Conservation (phyloP, 2,888 invertebrate genomes). For the Heliconius ethilla region DNA sequence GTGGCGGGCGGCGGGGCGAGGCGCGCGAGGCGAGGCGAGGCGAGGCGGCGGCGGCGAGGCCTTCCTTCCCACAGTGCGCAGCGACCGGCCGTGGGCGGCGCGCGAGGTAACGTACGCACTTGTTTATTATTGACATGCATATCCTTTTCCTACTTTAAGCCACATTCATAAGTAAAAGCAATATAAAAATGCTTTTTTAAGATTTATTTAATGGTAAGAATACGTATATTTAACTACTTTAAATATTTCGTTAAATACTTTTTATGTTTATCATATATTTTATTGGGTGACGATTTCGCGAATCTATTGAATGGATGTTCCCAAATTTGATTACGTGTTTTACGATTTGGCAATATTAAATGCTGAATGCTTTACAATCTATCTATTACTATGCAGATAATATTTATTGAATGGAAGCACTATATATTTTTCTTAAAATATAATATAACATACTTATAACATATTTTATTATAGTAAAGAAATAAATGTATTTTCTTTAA, state of each 20-base stretch:
- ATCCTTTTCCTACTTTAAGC: not conserved
- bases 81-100: constrained; percentile 54
- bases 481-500: not conserved
- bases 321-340: not conserved
- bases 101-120: constrained; percentile 58
- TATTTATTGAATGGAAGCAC: too few species aligned
- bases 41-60: constrained; percentile 20
- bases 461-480: not conserved
- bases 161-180: not conserved
- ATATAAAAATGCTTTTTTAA: not conserved
- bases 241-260: not conserved
- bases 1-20: constrained; percentile 19
- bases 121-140: not conserved
- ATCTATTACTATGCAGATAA: not conserved
- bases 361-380: not conserved
- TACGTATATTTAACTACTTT: not conserved
- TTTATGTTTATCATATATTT: not conserved
- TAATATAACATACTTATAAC: not conserved
- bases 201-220: not conserved
- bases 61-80: constrained; percentile 59
- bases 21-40: constrained; percentile 19
- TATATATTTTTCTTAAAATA: not conserved
- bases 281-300: not conserved
- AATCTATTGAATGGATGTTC: not conserved
- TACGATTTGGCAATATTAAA: not conserved